Base-by-base conservation (phyloP, 23 tunicate genomes). In the Halocynthia roretzi region DNA sequence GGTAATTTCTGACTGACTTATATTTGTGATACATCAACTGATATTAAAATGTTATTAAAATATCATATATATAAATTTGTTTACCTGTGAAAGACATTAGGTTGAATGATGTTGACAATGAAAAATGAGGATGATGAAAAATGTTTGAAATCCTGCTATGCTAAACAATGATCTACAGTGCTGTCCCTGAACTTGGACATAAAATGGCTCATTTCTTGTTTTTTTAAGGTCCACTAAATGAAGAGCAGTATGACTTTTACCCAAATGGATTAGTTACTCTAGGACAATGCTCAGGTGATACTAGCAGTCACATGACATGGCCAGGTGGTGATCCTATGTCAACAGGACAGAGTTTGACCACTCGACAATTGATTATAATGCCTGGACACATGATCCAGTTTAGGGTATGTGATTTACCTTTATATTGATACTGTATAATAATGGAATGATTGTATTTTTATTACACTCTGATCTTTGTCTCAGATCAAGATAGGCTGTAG, bases 401-500 rank as follows among this genome's bases (percentile, higher is more conserved):
- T 75, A 92, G 78, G 85, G 98, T 92, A 50, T 31, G 61, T 7
- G 17, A 44, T n/a, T 67, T 20, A 19, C 17, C 5, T 54, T 56
- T 54, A 1, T 67, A 11, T 20, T 67, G 71, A 2, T 40, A 67
- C n/a, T 12, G 71, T 12, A 67, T 67, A 67, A 40, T 49, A 12
- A 67, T 15, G 70, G 5, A 19, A 22, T 15, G 72, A n/a, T 15
- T 11, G 17, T 22, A 2, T 14, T 68, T 68, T 22, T 19, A 67
- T 65, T 6, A 70, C 5, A 56, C 56, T 49, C 48, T 56, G 11
- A 57, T 57, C 12, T 75, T 2, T 51, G 18, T 22, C 48, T 56
- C 69, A 90, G 96, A 84, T 90, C 50, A 80, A 78, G 54, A 87
- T 85, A 21, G 97, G 97, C 54, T 91, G 97, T 66, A 53, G 68